These are phyloP conservation scores for Ctenomys sociabilis DNA, from an alignment of 2,113 vertebrate species.

Conservation along the genomic window DNA sequence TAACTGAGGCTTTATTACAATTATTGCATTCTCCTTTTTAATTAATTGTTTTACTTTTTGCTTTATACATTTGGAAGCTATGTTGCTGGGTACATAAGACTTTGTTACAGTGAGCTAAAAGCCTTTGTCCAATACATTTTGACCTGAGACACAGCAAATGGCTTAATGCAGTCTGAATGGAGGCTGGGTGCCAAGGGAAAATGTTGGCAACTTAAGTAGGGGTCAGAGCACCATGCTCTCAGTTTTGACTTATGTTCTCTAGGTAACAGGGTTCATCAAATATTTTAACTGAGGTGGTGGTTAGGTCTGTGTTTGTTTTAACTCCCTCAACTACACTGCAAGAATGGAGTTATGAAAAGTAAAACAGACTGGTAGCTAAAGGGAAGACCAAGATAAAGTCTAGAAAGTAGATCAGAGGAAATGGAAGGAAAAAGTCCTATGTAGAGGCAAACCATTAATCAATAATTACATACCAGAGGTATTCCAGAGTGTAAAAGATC, in stretches of 20 bases:
- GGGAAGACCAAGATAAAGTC: background rate
- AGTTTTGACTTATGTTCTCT: background rate
- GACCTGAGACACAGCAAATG: background rate
- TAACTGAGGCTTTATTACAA: background rate
- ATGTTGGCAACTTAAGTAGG: background rate
- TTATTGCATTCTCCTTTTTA: background rate
- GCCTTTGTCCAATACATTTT: background rate
- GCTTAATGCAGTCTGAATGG: no score
- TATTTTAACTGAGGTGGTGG: background rate
- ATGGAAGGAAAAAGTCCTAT: background rate
- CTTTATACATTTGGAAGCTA: background rate
- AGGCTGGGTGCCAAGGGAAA: background rate
- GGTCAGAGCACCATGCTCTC: background rate
- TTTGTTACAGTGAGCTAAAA: background rate
- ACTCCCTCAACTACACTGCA: background rate
- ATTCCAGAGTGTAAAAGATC: background rate
- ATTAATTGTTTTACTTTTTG: background rate
- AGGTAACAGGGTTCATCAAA: accelerated
- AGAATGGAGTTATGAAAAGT: background rate
- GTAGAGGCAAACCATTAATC: background rate
- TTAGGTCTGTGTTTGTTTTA: background rate
- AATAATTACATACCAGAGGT: background rate
- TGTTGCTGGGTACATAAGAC: background rate
- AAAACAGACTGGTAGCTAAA: no score
- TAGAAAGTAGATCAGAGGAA: background rate